These are phyloP conservation scores for Crossaster papposus DNA, from an alignment of 53 echinoderm and acorn worm genomes.

Conservation along the genomic window DNA sequence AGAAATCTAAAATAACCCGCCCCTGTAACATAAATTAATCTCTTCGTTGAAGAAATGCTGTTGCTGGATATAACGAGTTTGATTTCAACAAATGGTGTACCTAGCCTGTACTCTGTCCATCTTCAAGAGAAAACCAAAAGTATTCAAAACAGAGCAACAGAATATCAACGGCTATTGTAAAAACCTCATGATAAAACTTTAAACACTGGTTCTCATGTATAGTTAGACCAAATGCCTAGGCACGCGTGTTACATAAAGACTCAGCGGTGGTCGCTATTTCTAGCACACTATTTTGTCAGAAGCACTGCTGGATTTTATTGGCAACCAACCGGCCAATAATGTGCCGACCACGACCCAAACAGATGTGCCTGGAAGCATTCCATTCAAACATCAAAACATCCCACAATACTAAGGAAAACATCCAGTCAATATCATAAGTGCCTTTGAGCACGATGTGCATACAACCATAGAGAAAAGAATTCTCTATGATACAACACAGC, in stretches of 20 bases:
- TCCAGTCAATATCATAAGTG: not conserved
- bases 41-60: too few species aligned
- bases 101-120: too few species aligned
- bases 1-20: too few species aligned
- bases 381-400: constrained; percentile 15
- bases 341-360: constrained; percentile 13
- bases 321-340: constrained; percentile 45
- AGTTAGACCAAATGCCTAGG: not conserved
- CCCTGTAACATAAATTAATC: too few species aligned
- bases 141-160: too few species aligned
- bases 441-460: too few species aligned
- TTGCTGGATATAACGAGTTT: too few species aligned
- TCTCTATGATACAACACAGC: too few species aligned
- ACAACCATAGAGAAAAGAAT: too few species aligned
- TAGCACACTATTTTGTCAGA: constrained; percentile 29
- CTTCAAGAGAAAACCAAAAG: too few species aligned
- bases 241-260: not conserved
- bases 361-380: constrained; percentile 54
- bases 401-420: not conserved
- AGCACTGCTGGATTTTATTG: constrained; percentile 41
- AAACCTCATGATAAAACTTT: not conserved
- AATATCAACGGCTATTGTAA: not conserved
- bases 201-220: not conserved
- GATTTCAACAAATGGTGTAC: too few species aligned
- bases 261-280: constrained; percentile 40